Evolutionary conservation across 2,888 invertebrate species (phyloP).

Genomic region (Pterostichus madidus): DNA sequence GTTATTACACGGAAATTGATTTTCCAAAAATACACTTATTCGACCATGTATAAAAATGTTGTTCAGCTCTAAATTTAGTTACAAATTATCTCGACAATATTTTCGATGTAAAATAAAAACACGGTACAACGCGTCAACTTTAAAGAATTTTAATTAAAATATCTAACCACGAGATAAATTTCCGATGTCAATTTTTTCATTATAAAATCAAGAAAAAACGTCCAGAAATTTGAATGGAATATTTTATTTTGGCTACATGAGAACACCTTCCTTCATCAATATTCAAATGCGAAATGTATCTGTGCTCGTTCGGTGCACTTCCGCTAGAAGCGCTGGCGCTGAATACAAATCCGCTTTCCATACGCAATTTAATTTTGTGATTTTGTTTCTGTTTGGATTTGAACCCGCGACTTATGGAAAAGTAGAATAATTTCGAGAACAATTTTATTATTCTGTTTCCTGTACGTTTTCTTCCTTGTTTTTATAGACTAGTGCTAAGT

Average conservation of each 20-base stretch:
- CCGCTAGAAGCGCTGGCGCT: slow-evolving; percentile 39
- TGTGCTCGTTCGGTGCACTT: slow-evolving; percentile 58
- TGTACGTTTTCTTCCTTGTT: no score
- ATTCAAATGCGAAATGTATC: slow-evolving; percentile 64
- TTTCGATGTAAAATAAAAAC: slow-evolving; percentile 24
- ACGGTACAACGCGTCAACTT: neutral
- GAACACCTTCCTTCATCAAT: slow-evolving; percentile 61
- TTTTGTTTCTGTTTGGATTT: slow-evolving; percentile 56
- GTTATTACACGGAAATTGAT: slow-evolving; percentile 24
- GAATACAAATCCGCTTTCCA: slow-evolving; percentile 65
- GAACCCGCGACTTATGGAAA: slow-evolving; percentile 12
- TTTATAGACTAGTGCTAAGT: no score
- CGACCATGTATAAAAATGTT: neutral
- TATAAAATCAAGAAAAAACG: slow-evolving; percentile 47
- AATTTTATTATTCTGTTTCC: neutral
- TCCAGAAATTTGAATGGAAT: slow-evolving; percentile 61
- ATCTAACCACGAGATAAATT: slow-evolving; percentile 59
- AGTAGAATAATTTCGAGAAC: neutral
- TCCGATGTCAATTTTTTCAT: slow-evolving; percentile 63
- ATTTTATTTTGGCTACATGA: slow-evolving; percentile 65
- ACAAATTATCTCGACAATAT: slow-evolving; percentile 15
- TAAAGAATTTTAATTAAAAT: slow-evolving; percentile 65
- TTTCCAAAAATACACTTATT: slow-evolving; percentile 21
- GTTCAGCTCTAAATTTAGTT: slow-evolving; percentile 16
- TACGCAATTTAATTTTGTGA: slow-evolving; percentile 65